Evolutionary conservation across 1,140 invertebrate genomes (phyloP).

Genomic region (Manduca sexta): DNA sequence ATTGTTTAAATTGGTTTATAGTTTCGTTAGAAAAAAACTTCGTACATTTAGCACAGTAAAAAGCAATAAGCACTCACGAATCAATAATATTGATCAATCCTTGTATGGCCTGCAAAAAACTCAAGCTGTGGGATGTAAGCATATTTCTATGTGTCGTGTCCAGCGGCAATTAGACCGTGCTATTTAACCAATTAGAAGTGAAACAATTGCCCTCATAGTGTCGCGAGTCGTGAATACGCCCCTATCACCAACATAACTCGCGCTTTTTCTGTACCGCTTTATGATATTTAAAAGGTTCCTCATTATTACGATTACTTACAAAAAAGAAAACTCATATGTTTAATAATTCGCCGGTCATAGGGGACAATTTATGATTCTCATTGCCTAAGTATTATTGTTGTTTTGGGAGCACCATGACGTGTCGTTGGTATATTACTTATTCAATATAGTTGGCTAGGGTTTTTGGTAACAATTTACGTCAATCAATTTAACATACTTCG

Average conservation of each 20-base stretch:
- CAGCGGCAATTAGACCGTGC: constrained; percentile 50
- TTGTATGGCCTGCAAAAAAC: background rate
- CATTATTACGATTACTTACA: constrained; percentile 54
- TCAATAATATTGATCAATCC: no score
- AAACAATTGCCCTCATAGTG: constrained; percentile 66
- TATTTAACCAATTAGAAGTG: constrained; percentile 68
- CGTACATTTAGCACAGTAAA: no score
- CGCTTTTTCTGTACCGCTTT: constrained; percentile 55
- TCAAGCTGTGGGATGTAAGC: background rate
- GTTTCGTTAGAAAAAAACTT: no score
- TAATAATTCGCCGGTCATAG: constrained; percentile 41
- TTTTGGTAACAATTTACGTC: constrained; percentile 30
- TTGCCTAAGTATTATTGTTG: constrained; percentile 45
- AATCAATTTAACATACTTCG: constrained; percentile 13
- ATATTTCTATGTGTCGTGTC: constrained; percentile 43
- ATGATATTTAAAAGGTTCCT: constrained; percentile 59
- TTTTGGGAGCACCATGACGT: constrained; percentile 40
- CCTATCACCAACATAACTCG: constrained; percentile 48
- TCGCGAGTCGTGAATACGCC: constrained; percentile 51
- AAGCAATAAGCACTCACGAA: no score
- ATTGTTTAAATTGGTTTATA: no score
- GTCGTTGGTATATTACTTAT: constrained; percentile 44
- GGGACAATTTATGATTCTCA: constrained; percentile 62
- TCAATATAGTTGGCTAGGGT: constrained; percentile 23
- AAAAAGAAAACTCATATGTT: constrained; percentile 36